phyloP scores from a whole-genome alignment of 2,113 vertebrate genomes.

The Corynorhinus townsendii region DNA sequence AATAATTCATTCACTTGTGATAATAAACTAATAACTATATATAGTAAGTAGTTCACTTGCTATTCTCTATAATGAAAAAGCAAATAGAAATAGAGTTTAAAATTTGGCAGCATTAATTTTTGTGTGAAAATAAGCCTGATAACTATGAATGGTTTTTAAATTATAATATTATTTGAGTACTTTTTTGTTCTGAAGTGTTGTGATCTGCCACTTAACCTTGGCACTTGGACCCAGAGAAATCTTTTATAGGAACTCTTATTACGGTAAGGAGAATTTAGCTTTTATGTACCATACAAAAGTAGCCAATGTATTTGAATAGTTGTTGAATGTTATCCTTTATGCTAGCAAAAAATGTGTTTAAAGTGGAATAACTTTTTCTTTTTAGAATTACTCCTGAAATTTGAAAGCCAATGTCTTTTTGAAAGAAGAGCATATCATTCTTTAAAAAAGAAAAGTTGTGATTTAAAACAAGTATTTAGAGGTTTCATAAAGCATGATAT shows the following conservation, averaged over 20 bases:
- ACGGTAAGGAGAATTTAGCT: slow-evolving; percentile 41
- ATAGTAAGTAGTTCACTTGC: slow-evolving; percentile 9
- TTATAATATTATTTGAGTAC: slow-evolving; percentile 40
- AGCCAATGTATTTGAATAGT: slow-evolving; percentile 35
- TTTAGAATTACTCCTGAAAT: slow-evolving; percentile 67
- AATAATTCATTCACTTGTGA: background rate
- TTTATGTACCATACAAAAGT: slow-evolving; percentile 6
- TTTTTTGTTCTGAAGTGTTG: slow-evolving; percentile 26
- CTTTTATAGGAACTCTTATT: slow-evolving; percentile 56
- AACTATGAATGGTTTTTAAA: slow-evolving; percentile 55
- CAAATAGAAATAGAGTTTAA: background rate
- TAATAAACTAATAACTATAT: slow-evolving; percentile 23
- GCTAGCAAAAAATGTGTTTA: slow-evolving; percentile 58
- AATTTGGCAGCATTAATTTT: slow-evolving; percentile 36
- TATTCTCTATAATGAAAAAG: background rate
- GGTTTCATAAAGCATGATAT: slow-evolving; percentile 39
- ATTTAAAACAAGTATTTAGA: slow-evolving; percentile 68
- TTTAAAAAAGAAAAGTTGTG: slow-evolving; percentile 60
- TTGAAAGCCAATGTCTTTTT: slow-evolving; percentile 74
- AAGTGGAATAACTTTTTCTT: slow-evolving; percentile 66
- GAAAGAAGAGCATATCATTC: slow-evolving; percentile 64
- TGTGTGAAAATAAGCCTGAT: slow-evolving; percentile 35
- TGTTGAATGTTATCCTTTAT: slow-evolving; percentile 48
- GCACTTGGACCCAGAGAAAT: background rate
- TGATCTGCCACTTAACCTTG: slow-evolving; percentile 46